Evolutionary conservation across 2,888 invertebrate species (phyloP).

Genomic region (Thumatha senex): DNA sequence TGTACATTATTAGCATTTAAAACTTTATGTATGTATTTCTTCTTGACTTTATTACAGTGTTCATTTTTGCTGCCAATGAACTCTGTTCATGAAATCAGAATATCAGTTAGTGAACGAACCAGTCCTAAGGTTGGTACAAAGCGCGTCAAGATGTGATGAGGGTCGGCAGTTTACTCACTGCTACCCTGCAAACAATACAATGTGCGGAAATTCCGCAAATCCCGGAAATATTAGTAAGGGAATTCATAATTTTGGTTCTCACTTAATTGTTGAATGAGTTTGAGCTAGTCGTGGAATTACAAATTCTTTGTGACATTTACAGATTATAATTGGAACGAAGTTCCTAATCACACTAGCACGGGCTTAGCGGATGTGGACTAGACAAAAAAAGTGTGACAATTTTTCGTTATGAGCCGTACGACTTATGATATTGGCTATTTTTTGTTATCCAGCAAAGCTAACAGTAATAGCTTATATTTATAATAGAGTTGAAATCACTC

Average conservation of each 20-base stretch:
- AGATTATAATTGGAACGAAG: neutral
- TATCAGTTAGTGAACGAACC: constrained; percentile 14
- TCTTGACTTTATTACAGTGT: neutral
- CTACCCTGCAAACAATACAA: constrained; percentile 35
- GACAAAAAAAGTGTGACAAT: no score
- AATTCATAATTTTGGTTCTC: constrained; percentile 35
- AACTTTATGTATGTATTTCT: no score
- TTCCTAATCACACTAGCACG: no score
- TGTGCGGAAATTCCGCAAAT: constrained; percentile 34
- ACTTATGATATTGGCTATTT: no score
- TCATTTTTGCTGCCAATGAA: neutral
- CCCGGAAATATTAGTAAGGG: constrained; percentile 21
- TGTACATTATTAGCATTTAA: no score
- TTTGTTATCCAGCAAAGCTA: no score
- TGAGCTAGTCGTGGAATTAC: constrained; percentile 5
- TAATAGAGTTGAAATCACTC: no score
- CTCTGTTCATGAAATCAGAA: constrained; percentile 5
- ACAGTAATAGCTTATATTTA: no score
- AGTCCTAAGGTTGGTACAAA: constrained; percentile 19
- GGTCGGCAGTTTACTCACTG: constrained; percentile 36
- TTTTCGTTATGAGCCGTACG: no score
- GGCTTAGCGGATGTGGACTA: no score
- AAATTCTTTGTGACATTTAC: neutral
- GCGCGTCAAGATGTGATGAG: constrained; percentile 41
- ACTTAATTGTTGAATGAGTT: constrained; percentile 12